Evolutionary conservation across 2,797 vertebrate genomes (phyloP).

Genomic region (Aphelocoma californica): DNA sequence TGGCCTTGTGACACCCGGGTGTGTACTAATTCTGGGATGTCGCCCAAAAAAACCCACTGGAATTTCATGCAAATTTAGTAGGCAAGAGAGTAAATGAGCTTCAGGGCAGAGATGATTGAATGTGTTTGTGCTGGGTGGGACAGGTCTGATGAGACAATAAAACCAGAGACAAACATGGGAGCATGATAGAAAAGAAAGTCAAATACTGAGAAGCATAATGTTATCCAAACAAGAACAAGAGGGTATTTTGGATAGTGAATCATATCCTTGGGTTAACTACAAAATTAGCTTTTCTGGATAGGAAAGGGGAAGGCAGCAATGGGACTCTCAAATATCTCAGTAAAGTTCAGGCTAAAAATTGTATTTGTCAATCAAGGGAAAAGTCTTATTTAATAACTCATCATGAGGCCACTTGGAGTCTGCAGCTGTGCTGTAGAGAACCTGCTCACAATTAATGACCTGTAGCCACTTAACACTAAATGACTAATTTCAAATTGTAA

Average conservation of each 20-base stretch:
- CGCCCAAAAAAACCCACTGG: neutral
- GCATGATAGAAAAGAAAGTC: neutral
- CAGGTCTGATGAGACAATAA: neutral
- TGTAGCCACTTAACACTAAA: neutral
- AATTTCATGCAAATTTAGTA: neutral
- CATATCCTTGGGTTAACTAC: neutral
- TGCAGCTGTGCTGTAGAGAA: constrained; percentile 11
- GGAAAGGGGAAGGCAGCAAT: neutral
- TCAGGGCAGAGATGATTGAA: neutral
- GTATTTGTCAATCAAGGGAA: neutral
- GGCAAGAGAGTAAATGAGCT: neutral
- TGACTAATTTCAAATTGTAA: constrained; percentile 26
- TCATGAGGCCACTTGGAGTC: neutral
- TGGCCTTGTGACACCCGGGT: neutral
- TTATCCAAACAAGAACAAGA: neutral
- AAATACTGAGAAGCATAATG: neutral
- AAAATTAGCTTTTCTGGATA: neutral
- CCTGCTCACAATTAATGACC: constrained; percentile 26
- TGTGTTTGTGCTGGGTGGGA: neutral
- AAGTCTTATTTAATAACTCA: neutral
- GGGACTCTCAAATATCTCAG: neutral
- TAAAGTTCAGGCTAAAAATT: neutral
- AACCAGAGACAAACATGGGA: neutral
- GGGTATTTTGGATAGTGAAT: neutral
- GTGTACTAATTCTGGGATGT: neutral